Conservation (phyloP, 2,113 vertebrate species). For the Syrrhaptes paradoxus region DNA sequence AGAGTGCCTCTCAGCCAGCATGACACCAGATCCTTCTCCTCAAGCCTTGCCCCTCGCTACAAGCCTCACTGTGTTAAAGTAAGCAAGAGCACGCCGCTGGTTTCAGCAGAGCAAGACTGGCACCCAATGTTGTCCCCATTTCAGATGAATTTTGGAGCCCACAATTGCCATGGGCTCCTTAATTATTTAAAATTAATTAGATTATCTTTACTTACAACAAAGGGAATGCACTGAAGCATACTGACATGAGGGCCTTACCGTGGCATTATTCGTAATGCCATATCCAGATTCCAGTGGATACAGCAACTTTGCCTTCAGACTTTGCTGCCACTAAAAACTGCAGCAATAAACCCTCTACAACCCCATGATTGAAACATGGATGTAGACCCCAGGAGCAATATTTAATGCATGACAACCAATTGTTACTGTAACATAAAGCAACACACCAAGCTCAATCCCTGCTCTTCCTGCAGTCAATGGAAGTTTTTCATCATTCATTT, state of each 20-base stretch:
- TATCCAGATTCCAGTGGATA: neutral
- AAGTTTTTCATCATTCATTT: slow-evolving; percentile 34
- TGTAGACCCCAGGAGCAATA: neutral
- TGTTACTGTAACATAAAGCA: neutral
- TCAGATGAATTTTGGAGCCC: neutral
- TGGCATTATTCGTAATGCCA: neutral
- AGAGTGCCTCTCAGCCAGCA: neutral
- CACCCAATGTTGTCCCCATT: neutral
- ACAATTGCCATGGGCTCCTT: neutral
- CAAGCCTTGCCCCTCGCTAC: too few species aligned
- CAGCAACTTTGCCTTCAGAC: neutral
- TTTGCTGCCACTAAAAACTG: neutral
- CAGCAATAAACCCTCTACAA: neutral
- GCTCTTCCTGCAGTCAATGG: slow-evolving; percentile 3
- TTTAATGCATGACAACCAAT: neutral
- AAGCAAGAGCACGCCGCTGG: neutral
- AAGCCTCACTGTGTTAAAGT: neutral
- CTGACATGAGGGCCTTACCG: neutral
- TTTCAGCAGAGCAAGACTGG: neutral
- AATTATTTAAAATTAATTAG: neutral
- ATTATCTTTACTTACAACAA: neutral
- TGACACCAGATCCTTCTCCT: neutral
- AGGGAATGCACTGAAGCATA: neutral
- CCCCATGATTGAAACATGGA: neutral
- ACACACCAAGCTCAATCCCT: neutral